These are phyloP conservation scores for Lamprotornis superbus DNA, from an alignment of 2,113 vertebrate genomes.

Conservation along the genomic window DNA sequence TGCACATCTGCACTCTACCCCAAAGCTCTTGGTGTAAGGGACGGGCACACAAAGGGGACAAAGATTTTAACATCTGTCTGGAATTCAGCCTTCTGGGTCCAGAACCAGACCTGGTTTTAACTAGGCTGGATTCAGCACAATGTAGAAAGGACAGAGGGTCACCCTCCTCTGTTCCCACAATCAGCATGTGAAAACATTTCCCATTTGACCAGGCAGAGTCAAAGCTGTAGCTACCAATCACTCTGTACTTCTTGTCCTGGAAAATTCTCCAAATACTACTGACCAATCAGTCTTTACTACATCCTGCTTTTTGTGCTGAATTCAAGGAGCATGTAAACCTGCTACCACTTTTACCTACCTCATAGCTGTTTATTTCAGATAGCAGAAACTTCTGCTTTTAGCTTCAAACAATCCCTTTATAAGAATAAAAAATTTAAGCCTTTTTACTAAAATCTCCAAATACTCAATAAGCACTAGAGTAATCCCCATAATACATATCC, in stretches of 20 bases:
- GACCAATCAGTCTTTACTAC: not conserved
- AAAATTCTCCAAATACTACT: not conserved
- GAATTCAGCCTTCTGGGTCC: not conserved
- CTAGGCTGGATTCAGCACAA: not conserved
- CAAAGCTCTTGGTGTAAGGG: not conserved
- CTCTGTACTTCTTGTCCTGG: not conserved
- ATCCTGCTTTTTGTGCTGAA: not conserved
- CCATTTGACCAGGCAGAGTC: not conserved
- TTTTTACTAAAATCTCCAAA: not conserved
- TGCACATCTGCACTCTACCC: not conserved
- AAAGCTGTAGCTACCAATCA: not conserved
- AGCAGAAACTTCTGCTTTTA: not conserved
- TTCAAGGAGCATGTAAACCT: not conserved
- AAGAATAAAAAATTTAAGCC: not conserved
- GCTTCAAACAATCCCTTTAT: not conserved
- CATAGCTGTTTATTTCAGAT: not conserved
- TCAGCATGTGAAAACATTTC: not conserved
- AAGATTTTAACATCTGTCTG: not conserved
- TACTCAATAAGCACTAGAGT: not conserved
- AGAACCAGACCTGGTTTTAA: not conserved
- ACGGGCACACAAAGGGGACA: not conserved
- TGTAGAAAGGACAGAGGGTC: not conserved
- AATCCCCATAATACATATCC: not conserved
- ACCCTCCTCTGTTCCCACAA: not conserved
- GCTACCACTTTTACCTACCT: not conserved